These are phyloP conservation scores for Melipona quadrifasciata DNA, from an alignment of 1,140 invertebrate species.

Conservation along the genomic window DNA sequence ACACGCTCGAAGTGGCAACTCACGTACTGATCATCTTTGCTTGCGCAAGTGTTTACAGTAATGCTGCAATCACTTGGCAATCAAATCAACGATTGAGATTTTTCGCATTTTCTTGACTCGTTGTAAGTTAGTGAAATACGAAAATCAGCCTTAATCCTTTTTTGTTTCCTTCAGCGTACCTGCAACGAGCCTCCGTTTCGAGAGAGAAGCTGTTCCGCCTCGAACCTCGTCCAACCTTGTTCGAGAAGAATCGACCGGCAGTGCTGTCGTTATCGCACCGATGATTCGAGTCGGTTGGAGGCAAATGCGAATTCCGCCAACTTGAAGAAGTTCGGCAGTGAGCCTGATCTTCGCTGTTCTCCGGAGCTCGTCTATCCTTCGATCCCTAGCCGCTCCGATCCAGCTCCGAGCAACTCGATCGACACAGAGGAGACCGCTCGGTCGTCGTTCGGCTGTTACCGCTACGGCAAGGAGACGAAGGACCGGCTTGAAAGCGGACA, in stretches of 20 bases:
- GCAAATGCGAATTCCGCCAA: slow-evolving; percentile 46
- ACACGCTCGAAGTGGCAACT: too few relatives aligned
- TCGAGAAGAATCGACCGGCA: slow-evolving; percentile 56
- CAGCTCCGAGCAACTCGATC: slow-evolving; percentile 7
- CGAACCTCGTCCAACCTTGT: slow-evolving; percentile 62
- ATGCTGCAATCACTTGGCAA: too few relatives aligned
- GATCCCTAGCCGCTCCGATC: slow-evolving; percentile 43
- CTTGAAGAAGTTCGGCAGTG: slow-evolving; percentile 85
- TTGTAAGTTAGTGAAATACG: too few relatives aligned
- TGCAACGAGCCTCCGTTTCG: slow-evolving; percentile 62
- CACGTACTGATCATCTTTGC: too few relatives aligned
- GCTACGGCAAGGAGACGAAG: slow-evolving; percentile 64
- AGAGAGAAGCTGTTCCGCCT: slow-evolving; percentile 69
- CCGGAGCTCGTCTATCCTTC: slow-evolving; percentile 40
- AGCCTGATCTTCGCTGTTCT: slow-evolving; percentile 85
- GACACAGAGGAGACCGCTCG: slow-evolving; percentile 53
- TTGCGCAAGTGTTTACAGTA: too few relatives aligned
- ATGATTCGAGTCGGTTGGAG: slow-evolving; percentile 56
- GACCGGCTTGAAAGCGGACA: slow-evolving; percentile 71
- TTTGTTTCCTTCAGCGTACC: slow-evolving; percentile 32
- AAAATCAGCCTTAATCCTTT: not conserved
- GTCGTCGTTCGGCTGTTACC: slow-evolving; percentile 37
- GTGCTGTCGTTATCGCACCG: slow-evolving; percentile 65
- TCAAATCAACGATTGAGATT: too few relatives aligned
- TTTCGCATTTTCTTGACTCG: too few relatives aligned